Conservation (phyloP, 2,113 vertebrate species). For the Proterorhinus semilunaris region DNA sequence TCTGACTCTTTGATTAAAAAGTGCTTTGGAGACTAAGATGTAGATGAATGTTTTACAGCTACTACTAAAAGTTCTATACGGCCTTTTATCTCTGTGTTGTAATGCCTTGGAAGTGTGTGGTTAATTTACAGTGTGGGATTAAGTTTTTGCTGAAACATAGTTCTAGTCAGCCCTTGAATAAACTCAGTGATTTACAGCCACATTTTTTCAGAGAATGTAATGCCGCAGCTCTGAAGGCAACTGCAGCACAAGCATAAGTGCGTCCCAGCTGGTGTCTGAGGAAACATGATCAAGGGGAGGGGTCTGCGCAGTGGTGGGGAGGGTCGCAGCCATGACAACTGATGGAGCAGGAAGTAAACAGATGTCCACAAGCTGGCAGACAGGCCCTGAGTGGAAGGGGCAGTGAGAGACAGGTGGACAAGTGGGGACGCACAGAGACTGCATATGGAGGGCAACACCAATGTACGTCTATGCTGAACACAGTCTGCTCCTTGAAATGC, state of each 20-base stretch:
- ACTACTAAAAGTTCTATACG: no score
- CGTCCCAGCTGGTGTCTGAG: conserved; percentile 70
- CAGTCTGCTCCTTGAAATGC: not conserved
- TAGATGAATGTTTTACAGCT: no score
- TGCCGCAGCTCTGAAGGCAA: conserved; percentile 30
- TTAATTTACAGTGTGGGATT: not conserved
- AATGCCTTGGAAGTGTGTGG: no score
- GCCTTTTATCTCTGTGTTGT: no score
- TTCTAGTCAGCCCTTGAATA: not conserved
- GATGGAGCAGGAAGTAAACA: conserved; percentile 74
- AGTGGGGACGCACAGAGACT: conserved; percentile 48
- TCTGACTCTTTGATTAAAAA: no score
- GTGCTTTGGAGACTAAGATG: no score
- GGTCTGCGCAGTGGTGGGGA: conserved; percentile 7
- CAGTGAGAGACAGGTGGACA: conserved; percentile 63
- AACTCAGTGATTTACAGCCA: conserved; percentile 12
- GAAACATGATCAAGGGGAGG: conserved; percentile 54
- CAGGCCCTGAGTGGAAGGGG: conserved; percentile 47
- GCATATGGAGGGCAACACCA: conserved; percentile 11
- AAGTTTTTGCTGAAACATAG: not conserved
- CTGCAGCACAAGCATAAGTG: conserved; percentile 63
- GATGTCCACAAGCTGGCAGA: conserved; percentile 75
- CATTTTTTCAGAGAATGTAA: conserved; percentile 1
- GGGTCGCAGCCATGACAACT: conserved; percentile 63
- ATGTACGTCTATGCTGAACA: not conserved